Evolutionary conservation across 2,797 vertebrate species (phyloP), one percentile per base, ranked within the genome.

Genomic region (Sebastes oblongus): DNA sequence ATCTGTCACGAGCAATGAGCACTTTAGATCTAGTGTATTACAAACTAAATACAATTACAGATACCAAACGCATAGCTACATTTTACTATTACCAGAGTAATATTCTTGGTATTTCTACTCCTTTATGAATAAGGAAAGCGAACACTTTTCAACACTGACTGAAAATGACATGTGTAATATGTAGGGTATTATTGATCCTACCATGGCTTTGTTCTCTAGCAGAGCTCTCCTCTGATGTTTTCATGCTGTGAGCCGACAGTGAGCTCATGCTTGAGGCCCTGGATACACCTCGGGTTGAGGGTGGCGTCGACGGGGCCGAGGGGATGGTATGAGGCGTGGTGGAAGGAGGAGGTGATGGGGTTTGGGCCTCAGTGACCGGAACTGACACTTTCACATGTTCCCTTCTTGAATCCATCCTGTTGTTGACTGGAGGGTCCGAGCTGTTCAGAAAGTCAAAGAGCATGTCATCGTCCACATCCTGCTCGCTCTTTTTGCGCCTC

Each of bases 361-460:
- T 90, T 79, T 88, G 86, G 18, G 72, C 25, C 50, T 91, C 94
- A 4, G 85, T 55, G 10, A 86, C 82, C 0, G 92, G 69, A 24
- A 75, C 82, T 1, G 62, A 52, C 27, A 86, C 83, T 87, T 93
- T 97, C 69, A 80, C 83, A 29, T 86, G 91, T 55, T 98, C 98
- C 84, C 94, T 96, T 86, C 94, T 97, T 30, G 95, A 88, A 67
- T 98, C 97, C 65, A 94, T 94, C 86, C 91, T 96, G 78, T 94
- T 97, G 2, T 93, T 91, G 22, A 94, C 94, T 1, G 97, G 96
- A 50, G 97, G 97, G 64, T 98, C 97, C 0, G 98, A 97, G 90
- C 98, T 99, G 90, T 99, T 99, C 73, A 99, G 96, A 93, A 99
- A 99, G 94, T 99, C 97, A 94, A 99, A 99, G 0, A 99, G 96